These are phyloP conservation scores for Sylvia atricapilla DNA, from an alignment of 2,113 vertebrate genomes.

Conservation along the genomic window DNA sequence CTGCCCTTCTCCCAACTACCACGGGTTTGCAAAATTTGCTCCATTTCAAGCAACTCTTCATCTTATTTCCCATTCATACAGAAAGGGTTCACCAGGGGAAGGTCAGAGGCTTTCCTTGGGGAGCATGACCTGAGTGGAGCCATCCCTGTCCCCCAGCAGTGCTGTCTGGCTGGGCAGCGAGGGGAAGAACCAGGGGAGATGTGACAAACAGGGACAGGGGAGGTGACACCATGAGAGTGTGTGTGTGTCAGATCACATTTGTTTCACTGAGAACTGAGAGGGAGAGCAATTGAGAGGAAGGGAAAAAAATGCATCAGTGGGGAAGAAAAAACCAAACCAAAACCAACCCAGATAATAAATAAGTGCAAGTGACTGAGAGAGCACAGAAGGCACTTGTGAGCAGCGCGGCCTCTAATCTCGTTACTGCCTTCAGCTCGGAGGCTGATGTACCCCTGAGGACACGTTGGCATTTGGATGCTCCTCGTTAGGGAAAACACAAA, in stretches of 20 bases:
- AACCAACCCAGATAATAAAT: background rate
- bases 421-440: conserved; percentile 37
- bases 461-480: conserved; percentile 73
- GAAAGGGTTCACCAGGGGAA: background rate
- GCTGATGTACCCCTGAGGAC: conserved; percentile 70
- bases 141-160: accelerated
- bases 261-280: background rate
- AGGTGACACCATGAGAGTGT: background rate
- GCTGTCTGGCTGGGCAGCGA: background rate
- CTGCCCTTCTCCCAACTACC: background rate
- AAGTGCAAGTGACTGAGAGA: background rate
- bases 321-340: background rate
- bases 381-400: background rate
- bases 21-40: background rate
- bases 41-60: background rate
- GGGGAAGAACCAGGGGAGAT: background rate
- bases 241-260: background rate
- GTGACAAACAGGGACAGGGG: background rate
- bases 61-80: background rate
- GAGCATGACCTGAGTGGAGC: background rate
- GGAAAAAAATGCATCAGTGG: background rate
- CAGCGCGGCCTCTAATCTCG: conserved; percentile 17
- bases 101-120: background rate
- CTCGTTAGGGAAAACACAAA: conserved; percentile 68
- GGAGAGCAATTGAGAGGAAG: background rate